Evolutionary conservation across 2,113 vertebrate species (phyloP), one percentile per base, ranked within the genome.

Genomic region (Montifringilla adamsi): DNA sequence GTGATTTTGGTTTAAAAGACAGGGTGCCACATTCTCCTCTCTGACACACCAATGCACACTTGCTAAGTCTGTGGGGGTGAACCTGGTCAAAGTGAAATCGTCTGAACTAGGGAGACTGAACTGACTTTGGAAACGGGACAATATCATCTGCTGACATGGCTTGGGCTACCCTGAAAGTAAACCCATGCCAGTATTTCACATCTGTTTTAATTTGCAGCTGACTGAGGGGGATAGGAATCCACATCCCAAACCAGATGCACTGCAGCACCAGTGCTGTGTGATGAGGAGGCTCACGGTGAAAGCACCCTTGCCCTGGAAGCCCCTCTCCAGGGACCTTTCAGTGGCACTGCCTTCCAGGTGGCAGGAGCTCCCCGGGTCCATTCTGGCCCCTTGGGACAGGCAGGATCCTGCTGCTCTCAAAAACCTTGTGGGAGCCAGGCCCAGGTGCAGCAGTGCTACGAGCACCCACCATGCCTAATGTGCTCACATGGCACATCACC

Each of bases 1-100:
- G 98, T 97, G 95, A 97, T 96, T 97, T 96, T 96, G 72, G 81
- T 94, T 97, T 96, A 92, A 93, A 97, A 96, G 95, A 97, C 75
- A 86, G 80, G 93, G 43, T 84, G 90, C 90, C 97, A 88, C 77
- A 87, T 94, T 94, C 76, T 94, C 83, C 84, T 90, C 69, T 93
- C 92, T 89, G 84, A 93, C 84, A 86, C 60, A 63, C 64, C n/a
- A 15, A 52, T 59, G 64, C 10, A 17, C 47, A 35, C 82, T 86
- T 85, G 49, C 90, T 88, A 74, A 60, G 59, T 50, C 82, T 70
- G 64, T 37, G 75, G 67, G 49, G 43, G 31, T 76, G 78, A 87
- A 79, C 55, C 83, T 80, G 70, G 47, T 68, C 4, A 6, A 93
- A 87, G 75, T 2, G 22, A 94, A 37, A 85, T 70, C 13, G 0